Evolutionary conservation across 2,113 vertebrate genomes (phyloP).

Genomic region (Recurvirostra avosetta): DNA sequence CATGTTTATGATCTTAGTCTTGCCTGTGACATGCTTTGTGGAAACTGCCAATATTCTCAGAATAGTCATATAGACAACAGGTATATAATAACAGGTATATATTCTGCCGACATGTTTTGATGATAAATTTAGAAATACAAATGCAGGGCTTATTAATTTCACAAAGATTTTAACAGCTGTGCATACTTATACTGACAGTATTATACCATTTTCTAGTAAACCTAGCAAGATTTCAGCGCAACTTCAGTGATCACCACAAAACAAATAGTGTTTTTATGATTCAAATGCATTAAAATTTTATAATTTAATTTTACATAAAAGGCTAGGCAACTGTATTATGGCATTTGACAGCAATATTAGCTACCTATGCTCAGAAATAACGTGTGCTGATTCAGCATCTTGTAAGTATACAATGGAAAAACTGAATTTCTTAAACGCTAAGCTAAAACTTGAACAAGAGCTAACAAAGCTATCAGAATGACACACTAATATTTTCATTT

Average conservation of each 20-base stretch:
- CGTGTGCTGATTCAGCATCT: rapidly evolving
- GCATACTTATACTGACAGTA: background rate
- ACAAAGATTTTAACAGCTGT: background rate
- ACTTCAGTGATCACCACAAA: background rate
- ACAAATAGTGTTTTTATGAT: background rate
- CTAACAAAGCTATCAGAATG: background rate
- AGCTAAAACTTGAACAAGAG: background rate
- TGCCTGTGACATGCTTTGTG: background rate
- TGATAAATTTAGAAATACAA: background rate
- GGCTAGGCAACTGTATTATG: background rate
- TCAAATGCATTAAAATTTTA: background rate
- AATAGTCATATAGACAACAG: background rate
- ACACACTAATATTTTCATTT: background rate
- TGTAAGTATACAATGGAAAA: background rate
- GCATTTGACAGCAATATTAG: background rate
- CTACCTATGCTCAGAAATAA: background rate
- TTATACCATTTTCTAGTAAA: background rate
- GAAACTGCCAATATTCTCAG: background rate
- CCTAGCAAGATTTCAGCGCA: background rate
- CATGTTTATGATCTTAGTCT: background rate
- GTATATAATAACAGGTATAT: background rate
- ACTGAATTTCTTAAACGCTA: background rate
- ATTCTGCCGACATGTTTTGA: background rate
- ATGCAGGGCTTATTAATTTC: background rate
- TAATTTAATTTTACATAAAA: background rate